Percentiles rank a stretch among this genome's conserved stretches.
Evolutionary conservation across 2,888 invertebrate species (phyloP).

Genomic region (Pyrocoelia pectoralis): DNA sequence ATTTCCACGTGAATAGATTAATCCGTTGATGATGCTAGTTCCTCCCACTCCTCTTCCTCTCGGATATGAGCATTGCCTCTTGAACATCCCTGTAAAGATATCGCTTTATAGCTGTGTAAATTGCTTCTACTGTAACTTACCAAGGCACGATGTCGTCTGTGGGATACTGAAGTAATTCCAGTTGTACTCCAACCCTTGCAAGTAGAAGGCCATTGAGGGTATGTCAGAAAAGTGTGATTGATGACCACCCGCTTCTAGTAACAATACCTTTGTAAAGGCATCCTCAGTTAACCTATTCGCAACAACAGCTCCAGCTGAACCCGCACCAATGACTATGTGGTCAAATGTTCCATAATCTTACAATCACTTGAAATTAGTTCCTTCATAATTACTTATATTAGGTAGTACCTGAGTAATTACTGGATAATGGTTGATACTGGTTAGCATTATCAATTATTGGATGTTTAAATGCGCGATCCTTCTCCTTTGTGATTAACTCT

Average conservation of each 20-base stretch:
- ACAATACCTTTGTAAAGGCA: conserved; percentile 68
- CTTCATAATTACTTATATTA: not conserved
- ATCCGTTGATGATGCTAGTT: conserved; percentile 36
- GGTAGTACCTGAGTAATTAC: not conserved
- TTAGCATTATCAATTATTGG: not conserved
- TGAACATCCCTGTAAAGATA: conserved; percentile 48
- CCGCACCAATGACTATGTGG: conserved; percentile 74
- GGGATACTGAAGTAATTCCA: conserved; percentile 13
- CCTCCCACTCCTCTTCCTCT: conserved; percentile 42
- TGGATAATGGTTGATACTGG: not conserved
- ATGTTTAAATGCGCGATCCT: not conserved
- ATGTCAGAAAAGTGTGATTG: conserved; percentile 23
- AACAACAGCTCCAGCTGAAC: conserved; percentile 71
- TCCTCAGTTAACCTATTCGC: conserved; percentile 72
- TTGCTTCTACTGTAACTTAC: conserved; percentile 5
- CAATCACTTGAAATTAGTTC: not conserved
- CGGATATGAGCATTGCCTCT: conserved; percentile 34
- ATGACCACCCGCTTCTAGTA: conserved; percentile 68
- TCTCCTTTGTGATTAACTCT: not conserved
- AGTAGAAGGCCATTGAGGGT: conserved; percentile 1
- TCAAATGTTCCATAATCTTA: conserved; percentile 60
- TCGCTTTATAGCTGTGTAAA: not conserved
- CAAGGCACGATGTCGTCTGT: conserved; percentile 14
- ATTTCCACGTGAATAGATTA: conserved; percentile 39
- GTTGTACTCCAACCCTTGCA: conserved; percentile 14